phyloP scores from a whole-genome alignment of 2,888 invertebrate species.

The Allolobophora icterica region DNA sequence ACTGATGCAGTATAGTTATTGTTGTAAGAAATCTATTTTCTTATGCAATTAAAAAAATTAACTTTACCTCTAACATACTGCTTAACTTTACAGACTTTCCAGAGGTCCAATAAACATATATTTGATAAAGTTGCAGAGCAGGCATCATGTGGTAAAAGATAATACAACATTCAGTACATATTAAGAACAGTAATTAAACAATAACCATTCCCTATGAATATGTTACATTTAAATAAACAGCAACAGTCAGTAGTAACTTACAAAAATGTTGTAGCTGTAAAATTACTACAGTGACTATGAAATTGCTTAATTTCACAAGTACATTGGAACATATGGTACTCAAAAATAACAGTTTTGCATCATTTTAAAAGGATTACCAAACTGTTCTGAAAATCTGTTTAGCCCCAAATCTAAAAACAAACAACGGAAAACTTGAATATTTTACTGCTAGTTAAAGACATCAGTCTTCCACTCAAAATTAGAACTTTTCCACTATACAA shows the following conservation, averaged over 20 bases:
- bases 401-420: neutral
- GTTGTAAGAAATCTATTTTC: neutral
- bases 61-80: too few species aligned
- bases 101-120: too few species aligned
- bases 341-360: too few species aligned
- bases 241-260: neutral
- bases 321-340: neutral
- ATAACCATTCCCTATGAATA: neutral
- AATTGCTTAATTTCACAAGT: neutral
- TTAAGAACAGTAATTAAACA: too few species aligned
- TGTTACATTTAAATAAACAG: neutral
- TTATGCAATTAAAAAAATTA: too few species aligned
- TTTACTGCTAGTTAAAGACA: too few species aligned
- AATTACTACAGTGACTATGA: neutral
- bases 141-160: too few species aligned
- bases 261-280: neutral
- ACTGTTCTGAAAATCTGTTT: neutral
- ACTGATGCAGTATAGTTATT: neutral
- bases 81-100: too few species aligned
- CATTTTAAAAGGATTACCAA: neutral
- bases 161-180: too few species aligned
- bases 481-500: too few species aligned
- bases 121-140: too few species aligned
- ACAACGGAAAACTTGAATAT: neutral
- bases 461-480: too few species aligned